phyloP scores from a whole-genome alignment of 2,888 invertebrate species.

The Tetramorium bicarinatum region DNA sequence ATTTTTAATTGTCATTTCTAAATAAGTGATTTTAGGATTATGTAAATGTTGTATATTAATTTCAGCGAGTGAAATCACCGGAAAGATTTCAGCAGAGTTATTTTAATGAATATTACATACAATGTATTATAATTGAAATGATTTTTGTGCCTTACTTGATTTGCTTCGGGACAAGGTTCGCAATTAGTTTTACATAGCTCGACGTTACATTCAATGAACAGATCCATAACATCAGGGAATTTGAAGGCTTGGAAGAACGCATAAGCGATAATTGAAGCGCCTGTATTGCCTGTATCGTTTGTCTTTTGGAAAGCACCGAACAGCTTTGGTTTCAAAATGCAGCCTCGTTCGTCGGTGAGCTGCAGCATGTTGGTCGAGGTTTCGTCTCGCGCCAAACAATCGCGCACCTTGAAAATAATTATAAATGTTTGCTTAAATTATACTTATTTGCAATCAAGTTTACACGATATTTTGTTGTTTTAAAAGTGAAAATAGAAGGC shows the following conservation, averaged over 20 bases:
- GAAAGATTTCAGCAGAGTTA: no score
- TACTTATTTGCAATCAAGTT: not conserved
- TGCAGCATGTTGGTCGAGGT: constrained; percentile 90
- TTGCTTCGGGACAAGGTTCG: constrained; percentile 90
- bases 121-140: not conserved
- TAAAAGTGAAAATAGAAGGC: not conserved
- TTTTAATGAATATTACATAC: not conserved
- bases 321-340: constrained; percentile 92
- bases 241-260: constrained; percentile 94
- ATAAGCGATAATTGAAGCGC: constrained; percentile 92
- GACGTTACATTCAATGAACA: constrained; percentile 93
- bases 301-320: constrained; percentile 95
- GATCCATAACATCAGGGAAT: constrained; percentile 94
- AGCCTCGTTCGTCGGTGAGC: constrained; percentile 92
- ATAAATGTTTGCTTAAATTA: not conserved
- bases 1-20: not conserved
- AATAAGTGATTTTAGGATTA: not conserved
- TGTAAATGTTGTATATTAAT: not conserved
- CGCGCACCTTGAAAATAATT: constrained; percentile 87
- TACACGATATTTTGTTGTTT: not conserved
- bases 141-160: constrained; percentile 86
- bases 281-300: constrained; percentile 91
- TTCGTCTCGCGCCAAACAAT: constrained; percentile 92
- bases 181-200: constrained; percentile 94
- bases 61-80: not conserved